Base-by-base conservation (phyloP, 2,113 vertebrate genomes). In the Danionella cerebrum region DNA sequence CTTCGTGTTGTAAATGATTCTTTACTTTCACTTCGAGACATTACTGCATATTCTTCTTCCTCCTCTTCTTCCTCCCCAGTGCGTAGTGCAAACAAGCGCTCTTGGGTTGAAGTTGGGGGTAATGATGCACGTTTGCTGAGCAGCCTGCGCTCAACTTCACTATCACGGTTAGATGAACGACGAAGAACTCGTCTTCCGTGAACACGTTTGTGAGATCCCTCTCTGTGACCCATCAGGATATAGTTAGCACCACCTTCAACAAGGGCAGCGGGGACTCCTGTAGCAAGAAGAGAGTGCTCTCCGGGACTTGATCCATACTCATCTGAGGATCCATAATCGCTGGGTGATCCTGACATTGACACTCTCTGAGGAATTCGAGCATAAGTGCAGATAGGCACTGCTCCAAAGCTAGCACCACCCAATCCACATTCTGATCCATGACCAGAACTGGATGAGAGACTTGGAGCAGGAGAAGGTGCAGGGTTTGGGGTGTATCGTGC, bases 281-380 rank as follows among this genome's bases (percentile, higher is more conserved):
- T 79, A 14, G 84, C 73, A 0, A 87, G 80, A 51, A 88, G 69
- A 13, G 87, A 86, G 70, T 87, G 85, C 31, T 87, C 83, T 19
- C 87, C 76, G 0, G 88, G 85, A 74, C 89, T 90, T 65, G 88
- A 91, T 27, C 89, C 90, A 1, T 88, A 90, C 70, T 91, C 90
- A 44, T 92, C 90, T 2, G 91, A 91, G 3, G 90, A 91, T 12
- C 90, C 90, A 6, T 89, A 90, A 76, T 92, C 90, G 3, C 87
- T 89, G 0, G 86, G 80, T 7, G 87, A 90, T 64, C 89, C 88
- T 21, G 89, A 89, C 72, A 86, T 82, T 16, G 89, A 90, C 38
- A 89, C 87, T 70, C 86, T 83, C 76, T 88, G 87, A 68, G 87
- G 83, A 29, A 83, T 82, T 3, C 88, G 83, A 58, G 84, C 79